Evolutionary conservation across 1,140 invertebrate genomes (phyloP).

Genomic region (Amphibalanus amphitrite): DNA sequence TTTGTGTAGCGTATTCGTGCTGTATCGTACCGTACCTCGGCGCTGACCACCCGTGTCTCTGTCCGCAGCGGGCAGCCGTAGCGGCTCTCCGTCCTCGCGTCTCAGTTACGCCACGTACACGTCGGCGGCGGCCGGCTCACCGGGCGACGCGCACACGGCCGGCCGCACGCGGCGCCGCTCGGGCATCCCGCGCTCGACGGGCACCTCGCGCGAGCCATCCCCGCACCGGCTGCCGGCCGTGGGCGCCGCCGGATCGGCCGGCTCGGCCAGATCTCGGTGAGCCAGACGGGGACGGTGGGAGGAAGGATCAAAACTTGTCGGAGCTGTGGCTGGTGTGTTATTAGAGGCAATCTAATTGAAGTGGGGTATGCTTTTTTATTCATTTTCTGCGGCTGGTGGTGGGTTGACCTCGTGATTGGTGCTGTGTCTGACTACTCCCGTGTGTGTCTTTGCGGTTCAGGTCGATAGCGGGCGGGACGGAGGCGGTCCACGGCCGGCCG

Average conservation of each 20-base stretch:
- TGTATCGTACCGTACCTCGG: no score
- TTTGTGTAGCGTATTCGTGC: no score
- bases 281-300: no score
- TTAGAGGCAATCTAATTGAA: no score
- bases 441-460: not conserved
- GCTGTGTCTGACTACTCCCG: no score
- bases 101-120: constrained; percentile 48
- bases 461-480: not conserved
- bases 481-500: constrained; percentile 27
- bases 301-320: no score
- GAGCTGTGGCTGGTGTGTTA: no score
- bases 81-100: constrained; percentile 68
- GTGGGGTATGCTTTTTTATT: no score
- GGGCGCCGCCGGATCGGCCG: not conserved
- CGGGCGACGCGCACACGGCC: constrained; percentile 18
- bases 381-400: no score
- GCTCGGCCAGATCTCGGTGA: no score
- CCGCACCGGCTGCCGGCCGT: constrained; percentile 17
- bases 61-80: constrained; percentile 62
- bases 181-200: constrained; percentile 47
- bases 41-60: no score
- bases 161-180: constrained; percentile 23
- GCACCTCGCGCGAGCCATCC: constrained; percentile 40
- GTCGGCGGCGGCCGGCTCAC: constrained; percentile 21
- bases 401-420: no score